phyloP scores from a whole-genome alignment of 1,140 invertebrate species.

The Pachyrhynchus sulphureomaculatus region DNA sequence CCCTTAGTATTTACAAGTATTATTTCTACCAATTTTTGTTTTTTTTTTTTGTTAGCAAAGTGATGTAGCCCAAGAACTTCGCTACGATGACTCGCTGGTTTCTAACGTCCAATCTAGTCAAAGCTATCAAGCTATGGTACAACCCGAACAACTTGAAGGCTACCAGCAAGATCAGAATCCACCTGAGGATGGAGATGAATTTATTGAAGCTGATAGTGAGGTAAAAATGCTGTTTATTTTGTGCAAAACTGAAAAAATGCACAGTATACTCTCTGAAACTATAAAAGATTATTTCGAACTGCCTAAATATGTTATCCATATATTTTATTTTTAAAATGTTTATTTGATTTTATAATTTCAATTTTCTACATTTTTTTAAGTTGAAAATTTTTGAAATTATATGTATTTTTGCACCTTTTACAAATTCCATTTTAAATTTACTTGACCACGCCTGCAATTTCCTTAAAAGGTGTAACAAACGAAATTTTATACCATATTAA shows the following conservation, averaged over 20 bases:
- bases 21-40: not conserved
- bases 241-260: not conserved
- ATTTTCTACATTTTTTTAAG: too few species aligned
- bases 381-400: too few species aligned
- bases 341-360: too few species aligned
- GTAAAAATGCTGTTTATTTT: constrained; percentile 14
- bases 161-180: constrained; percentile 42
- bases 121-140: constrained; percentile 33
- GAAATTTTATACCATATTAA: too few species aligned
- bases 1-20: too few species aligned
- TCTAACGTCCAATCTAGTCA: constrained; percentile 25
- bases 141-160: constrained; percentile 31
- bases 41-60: constrained; percentile 3
- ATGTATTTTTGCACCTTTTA: too few species aligned
- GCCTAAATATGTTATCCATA: too few species aligned
- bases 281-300: not conserved
- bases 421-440: too few species aligned
- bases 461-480: too few species aligned
- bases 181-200: constrained; percentile 41
- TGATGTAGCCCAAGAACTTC: constrained; percentile 30
- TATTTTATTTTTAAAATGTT: too few species aligned
- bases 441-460: too few species aligned
- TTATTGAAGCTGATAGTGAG: constrained; percentile 36
- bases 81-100: constrained; percentile 37
- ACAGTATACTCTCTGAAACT: too few species aligned